Percentiles rank a stretch among this genome's conserved stretches.
Evolutionary conservation across 2,797 vertebrate species (phyloP).

Genomic region (Staurois parvus): DNA sequence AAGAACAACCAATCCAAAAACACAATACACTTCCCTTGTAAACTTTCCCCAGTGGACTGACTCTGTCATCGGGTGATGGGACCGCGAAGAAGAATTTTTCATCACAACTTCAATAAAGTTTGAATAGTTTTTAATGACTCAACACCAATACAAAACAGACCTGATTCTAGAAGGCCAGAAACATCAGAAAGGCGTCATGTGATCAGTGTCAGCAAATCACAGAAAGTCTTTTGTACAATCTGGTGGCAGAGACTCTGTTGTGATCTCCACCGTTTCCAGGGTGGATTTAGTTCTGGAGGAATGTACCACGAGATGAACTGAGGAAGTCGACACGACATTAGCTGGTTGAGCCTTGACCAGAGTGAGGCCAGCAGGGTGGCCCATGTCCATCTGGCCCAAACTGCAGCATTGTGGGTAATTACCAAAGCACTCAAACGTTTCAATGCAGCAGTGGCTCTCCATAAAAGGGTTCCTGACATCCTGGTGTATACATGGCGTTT

Average conservation of each 20-base stretch:
- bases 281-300: slow-evolving; percentile 37
- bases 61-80: too few relatives aligned
- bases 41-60: too few relatives aligned
- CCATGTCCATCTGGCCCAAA: not conserved
- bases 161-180: not conserved
- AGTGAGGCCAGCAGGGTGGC: not conserved
- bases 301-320: slow-evolving; percentile 35
- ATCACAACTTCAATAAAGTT: not conserved
- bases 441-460: not conserved
- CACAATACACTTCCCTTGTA: too few relatives aligned
- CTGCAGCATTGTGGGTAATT: slow-evolving; percentile 22
- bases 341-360: not conserved
- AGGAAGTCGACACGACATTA: not conserved
- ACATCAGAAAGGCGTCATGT: not conserved
- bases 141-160: not conserved
- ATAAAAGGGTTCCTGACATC: not conserved
- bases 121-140: not conserved
- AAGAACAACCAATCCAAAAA: too few relatives aligned
- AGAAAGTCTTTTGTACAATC: slow-evolving; percentile 30
- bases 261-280: slow-evolving; percentile 17
- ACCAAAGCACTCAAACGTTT: slow-evolving; percentile 19
- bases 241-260: not conserved
- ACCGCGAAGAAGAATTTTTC: too few relatives aligned
- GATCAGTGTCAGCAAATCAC: not conserved
- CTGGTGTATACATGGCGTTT: not conserved